Percentiles rank a stretch among this genome's conserved stretches.
Evolutionary conservation across 2,888 invertebrate genomes (phyloP).

Genomic region (Eupithecia subumbrata): DNA sequence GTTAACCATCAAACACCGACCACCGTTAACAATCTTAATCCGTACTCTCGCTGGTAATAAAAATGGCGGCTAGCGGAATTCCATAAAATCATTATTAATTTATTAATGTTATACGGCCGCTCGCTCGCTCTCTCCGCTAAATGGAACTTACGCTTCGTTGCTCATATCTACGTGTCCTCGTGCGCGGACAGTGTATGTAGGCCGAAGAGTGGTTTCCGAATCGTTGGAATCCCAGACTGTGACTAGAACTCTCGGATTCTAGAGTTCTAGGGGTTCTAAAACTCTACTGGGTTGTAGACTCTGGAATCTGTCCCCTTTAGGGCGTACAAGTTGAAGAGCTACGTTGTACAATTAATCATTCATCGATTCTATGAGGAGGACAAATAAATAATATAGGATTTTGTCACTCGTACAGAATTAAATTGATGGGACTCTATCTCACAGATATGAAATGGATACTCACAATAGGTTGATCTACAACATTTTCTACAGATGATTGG

Average conservation of each 20-base stretch:
- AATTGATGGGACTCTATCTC: background rate
- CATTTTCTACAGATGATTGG: background rate
- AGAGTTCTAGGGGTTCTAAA: background rate
- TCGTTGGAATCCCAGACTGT: background rate
- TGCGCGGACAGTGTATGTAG: slow-evolving; percentile 33
- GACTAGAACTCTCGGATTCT: background rate
- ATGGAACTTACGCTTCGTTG: slow-evolving; percentile 75
- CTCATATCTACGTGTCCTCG: slow-evolving; percentile 62
- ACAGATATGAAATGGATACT: background rate
- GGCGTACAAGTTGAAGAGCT: background rate
- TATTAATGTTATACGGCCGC: slow-evolving; percentile 79
- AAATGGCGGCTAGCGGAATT: slow-evolving; percentile 76
- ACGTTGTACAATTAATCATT: background rate
- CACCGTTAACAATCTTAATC: slow-evolving; percentile 46
- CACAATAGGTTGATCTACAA: background rate
- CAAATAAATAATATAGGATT: background rate
- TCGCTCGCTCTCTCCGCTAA: slow-evolving; percentile 78
- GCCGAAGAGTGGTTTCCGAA: slow-evolving; percentile 25
- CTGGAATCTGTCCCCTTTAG: background rate
- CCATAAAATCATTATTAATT: slow-evolving; percentile 82
- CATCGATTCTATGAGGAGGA: background rate
- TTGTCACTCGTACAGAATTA: background rate
- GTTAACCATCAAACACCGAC: slow-evolving; percentile 19
- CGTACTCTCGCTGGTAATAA: slow-evolving; percentile 61
- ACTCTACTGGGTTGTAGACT: background rate